Evolutionary conservation across 64 coral and sea anemone species (phyloP).

Genomic region (Hydrozoanthus tunicans): DNA sequence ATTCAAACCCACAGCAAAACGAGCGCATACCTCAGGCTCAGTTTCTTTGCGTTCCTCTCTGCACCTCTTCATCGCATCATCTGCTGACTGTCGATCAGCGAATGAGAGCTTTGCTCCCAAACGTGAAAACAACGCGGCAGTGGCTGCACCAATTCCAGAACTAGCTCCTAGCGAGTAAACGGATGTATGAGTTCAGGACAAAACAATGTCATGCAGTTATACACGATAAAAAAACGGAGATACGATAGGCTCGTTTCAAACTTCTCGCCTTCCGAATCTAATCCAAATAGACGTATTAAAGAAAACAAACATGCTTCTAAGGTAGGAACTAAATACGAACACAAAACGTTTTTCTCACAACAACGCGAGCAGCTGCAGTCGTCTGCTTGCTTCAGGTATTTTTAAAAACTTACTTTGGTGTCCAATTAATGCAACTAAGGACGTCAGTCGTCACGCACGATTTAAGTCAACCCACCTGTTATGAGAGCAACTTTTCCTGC

Average conservation of each 20-base stretch:
- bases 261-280: no score
- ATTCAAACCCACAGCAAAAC: background rate
- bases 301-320: no score
- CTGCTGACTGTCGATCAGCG: background rate
- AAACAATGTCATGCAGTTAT: background rate
- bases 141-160: slow-evolving; percentile 21
- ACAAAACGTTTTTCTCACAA: no score
- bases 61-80: background rate
- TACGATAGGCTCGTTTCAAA: no score
- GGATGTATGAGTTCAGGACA: background rate
- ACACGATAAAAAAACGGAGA: no score
- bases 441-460: no score
- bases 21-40: slow-evolving; percentile 1
- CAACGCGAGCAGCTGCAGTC: no score
- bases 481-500: slow-evolving; percentile 33
- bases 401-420: no score
- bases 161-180: background rate
- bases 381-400: no score
- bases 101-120: slow-evolving; percentile 5
- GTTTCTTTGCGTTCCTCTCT: background rate
- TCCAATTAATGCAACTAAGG: no score
- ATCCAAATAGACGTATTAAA: no score
- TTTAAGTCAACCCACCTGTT: background rate
- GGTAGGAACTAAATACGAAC: no score
- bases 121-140: background rate